Percentiles rank a stretch among this genome's conserved stretches.
Conservation (phyloP, 1,140 invertebrate genomes). For the Penaeus chinensis region DNA sequence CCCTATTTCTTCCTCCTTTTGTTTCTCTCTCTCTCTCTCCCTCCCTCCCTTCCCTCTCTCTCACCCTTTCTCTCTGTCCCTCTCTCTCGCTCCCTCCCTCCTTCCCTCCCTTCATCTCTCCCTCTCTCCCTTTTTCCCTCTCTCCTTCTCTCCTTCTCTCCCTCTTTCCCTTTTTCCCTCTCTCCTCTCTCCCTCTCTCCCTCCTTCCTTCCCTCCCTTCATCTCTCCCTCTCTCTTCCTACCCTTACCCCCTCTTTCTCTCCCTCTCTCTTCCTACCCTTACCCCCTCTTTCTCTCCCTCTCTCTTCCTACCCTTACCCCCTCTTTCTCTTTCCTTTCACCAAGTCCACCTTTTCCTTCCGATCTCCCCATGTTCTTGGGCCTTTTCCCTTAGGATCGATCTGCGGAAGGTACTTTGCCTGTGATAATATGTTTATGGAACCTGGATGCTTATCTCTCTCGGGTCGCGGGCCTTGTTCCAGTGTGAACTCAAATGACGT, state of each 20-base stretch:
- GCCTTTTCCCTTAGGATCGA: too few species aligned
- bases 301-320: background rate
- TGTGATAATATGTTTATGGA: too few species aligned
- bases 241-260: background rate
- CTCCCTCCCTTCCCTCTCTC: background rate
- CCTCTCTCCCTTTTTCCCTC: background rate
- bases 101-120: background rate
- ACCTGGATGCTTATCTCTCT: too few species aligned
- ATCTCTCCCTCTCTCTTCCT: conserved; percentile 11
- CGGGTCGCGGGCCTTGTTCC: too few species aligned
- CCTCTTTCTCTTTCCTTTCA: too few species aligned
- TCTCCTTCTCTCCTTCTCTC: background rate
- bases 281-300: conserved; percentile 9
- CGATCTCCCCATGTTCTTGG: too few species aligned
- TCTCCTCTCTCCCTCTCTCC: conserved; percentile 25
- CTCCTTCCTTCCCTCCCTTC: background rate
- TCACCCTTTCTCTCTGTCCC: background rate
- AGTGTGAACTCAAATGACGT: too few species aligned
- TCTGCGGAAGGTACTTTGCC: too few species aligned
- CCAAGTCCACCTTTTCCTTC: too few species aligned
- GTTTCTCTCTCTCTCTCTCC: background rate
- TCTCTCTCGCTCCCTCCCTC: too few species aligned
- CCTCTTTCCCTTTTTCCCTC: conserved; percentile 8
- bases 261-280: background rate
- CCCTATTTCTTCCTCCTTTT: too few species aligned